Conservation (phyloP, 2,888 invertebrate genomes). For the Trachelus troglodyta region DNA sequence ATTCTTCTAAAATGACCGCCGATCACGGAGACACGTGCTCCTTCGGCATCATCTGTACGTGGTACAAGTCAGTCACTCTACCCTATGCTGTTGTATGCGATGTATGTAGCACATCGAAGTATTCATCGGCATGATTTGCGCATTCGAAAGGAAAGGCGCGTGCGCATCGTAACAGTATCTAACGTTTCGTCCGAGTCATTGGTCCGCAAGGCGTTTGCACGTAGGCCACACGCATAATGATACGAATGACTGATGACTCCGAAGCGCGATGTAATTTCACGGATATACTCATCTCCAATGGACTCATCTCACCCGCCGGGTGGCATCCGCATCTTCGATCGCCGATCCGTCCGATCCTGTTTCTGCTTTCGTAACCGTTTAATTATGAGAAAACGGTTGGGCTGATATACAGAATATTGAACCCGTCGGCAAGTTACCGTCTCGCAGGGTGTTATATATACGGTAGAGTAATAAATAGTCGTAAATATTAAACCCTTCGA, state of each 20-base stretch:
- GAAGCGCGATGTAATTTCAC: constrained; percentile 51
- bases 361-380: constrained; percentile 19
- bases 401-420: neutral
- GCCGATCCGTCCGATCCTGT: constrained; percentile 13
- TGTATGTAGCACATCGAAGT: neutral
- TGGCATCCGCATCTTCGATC: constrained; percentile 27
- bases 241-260: constrained; percentile 46
- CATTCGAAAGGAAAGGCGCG: constrained; percentile 45
- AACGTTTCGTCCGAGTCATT: constrained; percentile 38
- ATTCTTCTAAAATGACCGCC: neutral
- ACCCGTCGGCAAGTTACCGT: constrained; percentile 2
- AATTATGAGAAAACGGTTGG: neutral
- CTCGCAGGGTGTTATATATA: constrained; percentile 7
- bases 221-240: constrained; percentile 35
- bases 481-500: neutral
- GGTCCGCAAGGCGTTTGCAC: constrained; percentile 19
- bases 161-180: constrained; percentile 7
- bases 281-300: constrained; percentile 33
- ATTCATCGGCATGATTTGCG: constrained; percentile 47
- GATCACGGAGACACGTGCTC: neutral
- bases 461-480: constrained; percentile 11
- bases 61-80: neutral
- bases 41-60: neutral
- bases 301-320: constrained; percentile 25
- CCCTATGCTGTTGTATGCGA: neutral